These are phyloP conservation scores for Agonopterix heracliana DNA, from an alignment of 2,888 invertebrate species.

Conservation along the genomic window DNA sequence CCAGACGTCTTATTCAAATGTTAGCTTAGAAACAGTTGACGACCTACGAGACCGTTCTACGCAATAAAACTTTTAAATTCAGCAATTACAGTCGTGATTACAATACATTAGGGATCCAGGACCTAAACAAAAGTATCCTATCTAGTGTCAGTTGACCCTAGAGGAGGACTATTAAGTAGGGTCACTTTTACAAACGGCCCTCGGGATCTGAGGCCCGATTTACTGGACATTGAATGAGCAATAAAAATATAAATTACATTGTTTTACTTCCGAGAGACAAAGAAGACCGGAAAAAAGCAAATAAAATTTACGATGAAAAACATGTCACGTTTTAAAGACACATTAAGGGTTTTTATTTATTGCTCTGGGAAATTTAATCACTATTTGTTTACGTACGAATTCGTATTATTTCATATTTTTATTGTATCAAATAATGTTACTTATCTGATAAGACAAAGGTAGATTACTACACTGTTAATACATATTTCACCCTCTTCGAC, in stretches of 20 bases:
- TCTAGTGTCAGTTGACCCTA: conserved; percentile 45
- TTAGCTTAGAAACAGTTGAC: no score
- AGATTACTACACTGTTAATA: no score
- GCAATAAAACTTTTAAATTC: conserved; percentile 28
- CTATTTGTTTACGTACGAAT: neutral
- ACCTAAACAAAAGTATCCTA: conserved; percentile 45
- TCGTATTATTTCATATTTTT: no score
- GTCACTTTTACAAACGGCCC: conserved; percentile 61
- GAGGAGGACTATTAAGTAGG: conserved; percentile 61
- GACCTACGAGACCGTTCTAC: neutral
- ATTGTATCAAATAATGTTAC: no score
- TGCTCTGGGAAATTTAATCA: conserved; percentile 10
- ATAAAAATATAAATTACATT: conserved; percentile 70
- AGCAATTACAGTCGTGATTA: conserved; percentile 42
- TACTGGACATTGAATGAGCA: conserved; percentile 67
- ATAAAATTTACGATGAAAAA: conserved; percentile 43
- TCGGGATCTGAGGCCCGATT: conserved; percentile 60
- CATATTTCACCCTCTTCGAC: neutral
- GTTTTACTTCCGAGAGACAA: conserved; percentile 55
- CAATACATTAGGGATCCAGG: conserved; percentile 51
- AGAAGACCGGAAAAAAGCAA: conserved; percentile 42
- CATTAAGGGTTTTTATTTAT: conserved; percentile 12
- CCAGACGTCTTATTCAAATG: no score
- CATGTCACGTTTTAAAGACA: conserved; percentile 7
- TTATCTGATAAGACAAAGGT: no score